These are phyloP conservation scores for Acrobeloides nanus DNA, from an alignment of 2,888 invertebrate genomes.

Conservation along the genomic window DNA sequence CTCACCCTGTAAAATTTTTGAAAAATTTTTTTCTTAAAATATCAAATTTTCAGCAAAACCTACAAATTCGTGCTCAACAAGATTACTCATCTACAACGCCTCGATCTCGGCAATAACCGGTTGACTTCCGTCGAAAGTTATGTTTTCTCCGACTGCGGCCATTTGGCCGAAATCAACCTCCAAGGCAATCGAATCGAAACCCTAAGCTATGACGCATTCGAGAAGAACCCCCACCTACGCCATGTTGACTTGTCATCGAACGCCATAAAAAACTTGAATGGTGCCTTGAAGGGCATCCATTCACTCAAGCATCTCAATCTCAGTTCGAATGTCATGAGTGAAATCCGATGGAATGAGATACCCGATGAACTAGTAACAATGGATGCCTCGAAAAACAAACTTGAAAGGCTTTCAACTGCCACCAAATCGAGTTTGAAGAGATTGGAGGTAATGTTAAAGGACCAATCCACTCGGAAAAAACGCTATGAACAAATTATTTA, in stretches of 20 bases:
- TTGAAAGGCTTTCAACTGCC: constrained; percentile 10
- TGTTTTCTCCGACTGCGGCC: constrained; percentile 39
- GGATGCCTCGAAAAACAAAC: constrained; percentile 10
- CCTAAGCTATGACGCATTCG: constrained; percentile 38
- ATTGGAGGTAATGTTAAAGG: constrained; percentile 12
- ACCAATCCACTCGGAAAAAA: too few relatives aligned
- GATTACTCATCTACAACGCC: constrained; percentile 28
- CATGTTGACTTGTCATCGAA: constrained; percentile 37
- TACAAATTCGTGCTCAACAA: constrained; percentile 42
- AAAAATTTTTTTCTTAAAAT: constrained; percentile 7
- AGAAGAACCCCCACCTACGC: constrained; percentile 35
- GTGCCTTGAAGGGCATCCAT: constrained; percentile 77
- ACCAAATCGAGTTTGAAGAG: constrained; percentile 8
- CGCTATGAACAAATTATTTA: too few relatives aligned
- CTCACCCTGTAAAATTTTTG: constrained; percentile 1
- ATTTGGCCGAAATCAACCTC: constrained; percentile 33
- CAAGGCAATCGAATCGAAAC: constrained; percentile 33
- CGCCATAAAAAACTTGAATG: constrained; percentile 61
- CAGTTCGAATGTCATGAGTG: constrained; percentile 18
- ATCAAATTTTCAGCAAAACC: constrained; percentile 25
- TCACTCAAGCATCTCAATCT: constrained; percentile 65
- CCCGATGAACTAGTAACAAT: constrained; percentile 18
- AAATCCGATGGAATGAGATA: constrained; percentile 27
- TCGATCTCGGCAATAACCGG: constrained; percentile 36
- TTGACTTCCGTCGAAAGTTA: constrained; percentile 32